These are phyloP conservation scores for Lasioglossum morio DNA, from an alignment of 2,888 invertebrate genomes.

Conservation along the genomic window DNA sequence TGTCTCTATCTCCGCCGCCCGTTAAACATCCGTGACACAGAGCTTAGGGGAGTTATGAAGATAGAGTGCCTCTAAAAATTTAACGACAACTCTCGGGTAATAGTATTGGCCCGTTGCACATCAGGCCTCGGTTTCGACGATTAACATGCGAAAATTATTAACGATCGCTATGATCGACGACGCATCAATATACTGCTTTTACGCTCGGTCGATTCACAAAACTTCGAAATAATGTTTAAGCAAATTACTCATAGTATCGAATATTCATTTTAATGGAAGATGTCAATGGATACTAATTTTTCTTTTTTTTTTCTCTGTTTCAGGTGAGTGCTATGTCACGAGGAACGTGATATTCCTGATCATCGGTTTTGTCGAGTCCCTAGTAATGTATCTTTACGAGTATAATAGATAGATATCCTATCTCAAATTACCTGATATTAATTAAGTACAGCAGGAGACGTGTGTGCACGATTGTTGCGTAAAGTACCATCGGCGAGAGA, in stretches of 20 bases:
- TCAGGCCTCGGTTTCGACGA: not conserved
- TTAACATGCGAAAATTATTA: not conserved
- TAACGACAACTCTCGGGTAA: not conserved
- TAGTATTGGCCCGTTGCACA: not conserved
- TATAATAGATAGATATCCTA: not conserved
- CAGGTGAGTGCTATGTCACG: not conserved
- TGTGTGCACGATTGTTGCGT: not conserved
- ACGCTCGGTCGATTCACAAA: not conserved
- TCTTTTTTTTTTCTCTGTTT: not conserved
- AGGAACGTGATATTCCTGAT: not conserved
- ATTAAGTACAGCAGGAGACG: not conserved
- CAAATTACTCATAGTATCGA: not conserved
- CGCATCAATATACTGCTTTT: not conserved
- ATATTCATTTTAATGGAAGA: not conserved
- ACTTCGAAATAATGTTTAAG: not conserved
- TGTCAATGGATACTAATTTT: not conserved
- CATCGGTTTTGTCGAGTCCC: not conserved
- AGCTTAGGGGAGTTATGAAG: not conserved
- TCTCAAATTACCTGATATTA: not conserved
- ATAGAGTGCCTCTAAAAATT: not conserved
- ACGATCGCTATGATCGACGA: not conserved
- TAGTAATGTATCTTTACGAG: not conserved
- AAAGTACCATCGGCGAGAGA: not conserved
- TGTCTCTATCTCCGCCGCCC: not conserved
- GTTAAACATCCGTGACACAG: constrained; percentile 22